Conservation (phyloP, 2,888 invertebrate genomes). For the Eremobia ochroleuca region DNA sequence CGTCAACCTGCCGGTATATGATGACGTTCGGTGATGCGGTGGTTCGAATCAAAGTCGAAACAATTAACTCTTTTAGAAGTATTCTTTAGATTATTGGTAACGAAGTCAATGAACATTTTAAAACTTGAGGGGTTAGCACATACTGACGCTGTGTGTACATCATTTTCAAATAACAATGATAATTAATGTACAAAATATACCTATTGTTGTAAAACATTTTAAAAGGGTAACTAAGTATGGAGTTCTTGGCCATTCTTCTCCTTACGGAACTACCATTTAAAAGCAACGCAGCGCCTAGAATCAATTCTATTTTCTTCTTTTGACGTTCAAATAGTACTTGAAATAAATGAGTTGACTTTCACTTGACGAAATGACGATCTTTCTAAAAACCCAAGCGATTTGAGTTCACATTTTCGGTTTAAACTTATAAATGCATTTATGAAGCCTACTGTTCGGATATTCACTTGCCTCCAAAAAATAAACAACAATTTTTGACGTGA, state of each 20-base stretch:
- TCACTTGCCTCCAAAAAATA: not conserved
- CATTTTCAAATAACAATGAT: not conserved
- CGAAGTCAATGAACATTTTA: too few relatives aligned
- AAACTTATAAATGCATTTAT: not conserved
- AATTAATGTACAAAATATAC: not conserved
- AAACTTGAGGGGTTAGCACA: too few relatives aligned
- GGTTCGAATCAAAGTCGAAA: too few relatives aligned
- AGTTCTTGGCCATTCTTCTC: not conserved
- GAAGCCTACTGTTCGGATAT: not conserved
- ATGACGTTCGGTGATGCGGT: too few relatives aligned
- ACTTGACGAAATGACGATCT: not conserved
- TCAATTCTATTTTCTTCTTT: not conserved
- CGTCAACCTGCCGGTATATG: too few relatives aligned
- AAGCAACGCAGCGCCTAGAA: not conserved
- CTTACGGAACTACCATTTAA: not conserved
- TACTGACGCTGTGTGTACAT: too few relatives aligned
- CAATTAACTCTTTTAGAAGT: too few relatives aligned
- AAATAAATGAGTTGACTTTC: not conserved
- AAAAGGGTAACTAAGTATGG: not conserved
- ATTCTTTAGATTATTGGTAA: too few relatives aligned
- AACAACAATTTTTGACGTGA: not conserved
- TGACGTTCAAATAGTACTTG: not conserved
- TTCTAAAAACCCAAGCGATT: not conserved
- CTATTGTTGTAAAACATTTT: not conserved
- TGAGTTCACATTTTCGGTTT: not conserved